These are phyloP conservation scores for Nomada goodeniana DNA, from an alignment of 2,888 invertebrate genomes.

Conservation along the genomic window DNA sequence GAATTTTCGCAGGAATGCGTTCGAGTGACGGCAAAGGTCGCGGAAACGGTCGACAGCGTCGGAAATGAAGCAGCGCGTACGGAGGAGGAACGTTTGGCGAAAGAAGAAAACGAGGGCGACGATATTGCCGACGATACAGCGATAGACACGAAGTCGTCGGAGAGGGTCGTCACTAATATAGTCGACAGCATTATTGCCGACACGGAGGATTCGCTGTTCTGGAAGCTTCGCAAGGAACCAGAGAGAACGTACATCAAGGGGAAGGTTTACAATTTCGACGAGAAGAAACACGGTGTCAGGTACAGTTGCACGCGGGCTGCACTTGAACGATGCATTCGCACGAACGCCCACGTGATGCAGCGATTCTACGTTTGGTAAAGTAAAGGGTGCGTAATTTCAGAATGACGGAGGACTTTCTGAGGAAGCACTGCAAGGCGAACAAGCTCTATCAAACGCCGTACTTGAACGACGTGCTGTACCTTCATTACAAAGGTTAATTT, in stretches of 20 bases:
- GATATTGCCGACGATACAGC: not conserved
- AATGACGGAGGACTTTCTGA: constrained; percentile 93
- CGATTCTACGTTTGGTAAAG: constrained; percentile 17
- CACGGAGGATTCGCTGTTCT: constrained; percentile 48
- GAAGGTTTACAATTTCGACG: constrained; percentile 78
- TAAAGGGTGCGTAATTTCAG: constrained; percentile 80
- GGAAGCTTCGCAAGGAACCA: constrained; percentile 22
- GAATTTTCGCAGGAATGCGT: constrained; percentile 50
- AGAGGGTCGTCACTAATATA: constrained; percentile 6
- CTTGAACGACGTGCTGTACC: constrained; percentile 96
- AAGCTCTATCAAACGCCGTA: constrained; percentile 94
- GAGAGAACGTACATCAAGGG: constrained; percentile 69
- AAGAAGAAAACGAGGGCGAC: not conserved
- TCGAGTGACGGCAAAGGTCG: constrained; percentile 21
- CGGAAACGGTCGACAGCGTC: not conserved
- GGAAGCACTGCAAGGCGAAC: constrained; percentile 92
- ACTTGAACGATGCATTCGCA: not conserved
- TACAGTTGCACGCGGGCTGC: constrained; percentile 39
- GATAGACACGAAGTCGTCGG: not conserved
- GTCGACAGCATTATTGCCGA: constrained; percentile 39
- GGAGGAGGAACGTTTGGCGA: not conserved
- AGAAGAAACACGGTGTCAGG: constrained; percentile 78
- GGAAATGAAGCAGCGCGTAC: not conserved
- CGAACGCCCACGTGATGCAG: too few species aligned
- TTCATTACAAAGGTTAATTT: constrained; percentile 94